Base-by-base conservation (phyloP, 2,888 invertebrate species). In the Apomyelois bistriatella region DNA sequence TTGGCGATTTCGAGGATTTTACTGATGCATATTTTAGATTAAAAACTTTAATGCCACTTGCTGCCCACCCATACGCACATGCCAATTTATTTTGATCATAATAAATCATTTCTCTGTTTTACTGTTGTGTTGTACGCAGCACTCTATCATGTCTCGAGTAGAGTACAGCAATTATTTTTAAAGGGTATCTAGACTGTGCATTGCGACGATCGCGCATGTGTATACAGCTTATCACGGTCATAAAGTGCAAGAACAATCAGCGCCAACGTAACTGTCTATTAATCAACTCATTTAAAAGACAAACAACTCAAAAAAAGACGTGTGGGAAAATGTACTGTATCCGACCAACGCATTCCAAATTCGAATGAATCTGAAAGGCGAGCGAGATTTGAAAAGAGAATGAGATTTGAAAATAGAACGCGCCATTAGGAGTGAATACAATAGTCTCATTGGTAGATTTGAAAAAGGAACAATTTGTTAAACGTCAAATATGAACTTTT, bases 391-490 rank as follows among this genome's bases (percentile, higher is more conserved):
- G 87, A 83, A 88, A 88, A 88, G 90, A 89, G 89, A 89, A 87
- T 88, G 85, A 88, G 86, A 88, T 89, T 89, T 85, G 83, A 85
- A 90, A 90, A 90, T 88, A 86, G 90, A 89, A 85, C 88, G 83
- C 83, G 86, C 89, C 87, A 88, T 89, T 89, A 90, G 85, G 82
- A 87, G 70, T 75, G 86, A 85, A 84, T 83, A 89, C 89, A 90
- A 89, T 88, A 74, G 88, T 86, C 86, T 86, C 90, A 89, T 90
- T 89, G 89, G 90, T 87, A 80, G 88, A 90, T 90, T 88, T 90
- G 82, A 90, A 90, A 90, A 90, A 88, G 88, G 88, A 89, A 89
- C 89, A 88, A 90, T 90, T 90, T 90, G 90, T 90, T 90, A 89
- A 87, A 89, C 89, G 90, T 89, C 90, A 89, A 88, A 89, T 88